Base-by-base conservation (phyloP, 2,888 invertebrate species). In the Orchesella flavescens region DNA sequence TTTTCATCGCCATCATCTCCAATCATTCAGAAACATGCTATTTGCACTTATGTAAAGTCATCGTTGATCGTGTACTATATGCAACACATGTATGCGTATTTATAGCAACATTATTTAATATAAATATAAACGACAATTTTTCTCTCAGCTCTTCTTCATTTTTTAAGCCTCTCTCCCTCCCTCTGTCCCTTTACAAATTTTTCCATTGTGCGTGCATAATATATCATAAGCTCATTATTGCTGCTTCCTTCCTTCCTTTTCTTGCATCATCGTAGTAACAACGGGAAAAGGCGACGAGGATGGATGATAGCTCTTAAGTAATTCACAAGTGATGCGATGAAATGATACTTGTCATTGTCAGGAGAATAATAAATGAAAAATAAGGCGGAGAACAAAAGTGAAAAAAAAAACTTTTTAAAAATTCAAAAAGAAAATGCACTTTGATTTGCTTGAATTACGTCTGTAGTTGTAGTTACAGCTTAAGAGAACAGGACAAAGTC, bases 11-110 rank as follows among this genome's bases (percentile, higher is more conserved):
- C 44, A 46, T 77, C 77, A 69, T 77, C 68, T 59, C 77, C 77
- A 77, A 77, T 77, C 77, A 77, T 61, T 77, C 77, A 69, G 59
- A 77, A 77, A 77, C 34, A 76, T 23, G n/a, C n/a, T n/a, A n/a
- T n/a, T n/a, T n/a, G n/a, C n/a, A 61, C 24, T 44, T 23, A 34
- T 34, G 34, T 34, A 34, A 34, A 34, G 34, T 34, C 34, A 34
- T 34, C 34, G 34, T 34, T 34, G 3, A 34, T 34, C 34, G 34
- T 34, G 34, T 4, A 34, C 3, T 7, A 34, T 34, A 34, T 34
- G 34, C 34, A 34, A 34, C 34, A 2, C 34, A 7, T 34, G 34
- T 15, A 12, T 49, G 49, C 12, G 1, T 49, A 49, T 49, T 44
- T 9, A 9, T 7, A 44, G 44, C 44, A 44, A 12, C 49, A 2